Conservation (phyloP, 2,113 vertebrate genomes). For the Dicerorhinus sumatrensis region DNA sequence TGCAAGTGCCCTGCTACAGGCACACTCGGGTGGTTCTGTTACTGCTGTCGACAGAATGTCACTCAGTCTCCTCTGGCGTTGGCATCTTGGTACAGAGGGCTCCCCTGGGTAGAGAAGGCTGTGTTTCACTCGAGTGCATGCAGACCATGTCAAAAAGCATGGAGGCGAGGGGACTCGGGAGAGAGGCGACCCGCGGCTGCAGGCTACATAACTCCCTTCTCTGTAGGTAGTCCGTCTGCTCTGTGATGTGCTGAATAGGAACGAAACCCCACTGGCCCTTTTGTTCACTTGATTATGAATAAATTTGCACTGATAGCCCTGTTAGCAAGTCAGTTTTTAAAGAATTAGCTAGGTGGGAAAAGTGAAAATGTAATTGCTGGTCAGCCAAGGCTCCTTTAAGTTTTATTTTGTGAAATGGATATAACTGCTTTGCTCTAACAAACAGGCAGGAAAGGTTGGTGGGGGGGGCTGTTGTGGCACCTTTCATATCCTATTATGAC, state of each 20-base stretch:
- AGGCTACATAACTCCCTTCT: not conserved
- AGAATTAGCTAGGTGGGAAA: constrained; percentile 48
- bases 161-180: constrained; percentile 1
- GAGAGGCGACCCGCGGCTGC: not conserved
- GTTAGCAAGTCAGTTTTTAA: constrained; percentile 64
- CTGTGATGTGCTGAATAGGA: constrained; percentile 32
- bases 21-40: constrained; percentile 80
- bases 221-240: constrained; percentile 53
- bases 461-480: constrained; percentile 61
- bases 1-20: constrained; percentile 72
- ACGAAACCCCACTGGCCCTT: constrained; percentile 21
- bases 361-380: not conserved
- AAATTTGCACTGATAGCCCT: constrained; percentile 47
- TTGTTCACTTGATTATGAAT: constrained; percentile 38
- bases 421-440: not conserved
- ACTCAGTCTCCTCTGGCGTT: constrained; percentile 36
- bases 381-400: not conserved
- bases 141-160: constrained; percentile 33
- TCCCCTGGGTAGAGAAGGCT: constrained; percentile 43
- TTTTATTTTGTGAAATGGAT: constrained; percentile 32
- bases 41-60: constrained; percentile 74
- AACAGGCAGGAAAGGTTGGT: not conserved
- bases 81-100: constrained; percentile 69
- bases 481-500: constrained; percentile 44
- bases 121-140: constrained; percentile 29